Conservation (phyloP, 2,113 vertebrate genomes). For the Halcyon senegalensis region DNA sequence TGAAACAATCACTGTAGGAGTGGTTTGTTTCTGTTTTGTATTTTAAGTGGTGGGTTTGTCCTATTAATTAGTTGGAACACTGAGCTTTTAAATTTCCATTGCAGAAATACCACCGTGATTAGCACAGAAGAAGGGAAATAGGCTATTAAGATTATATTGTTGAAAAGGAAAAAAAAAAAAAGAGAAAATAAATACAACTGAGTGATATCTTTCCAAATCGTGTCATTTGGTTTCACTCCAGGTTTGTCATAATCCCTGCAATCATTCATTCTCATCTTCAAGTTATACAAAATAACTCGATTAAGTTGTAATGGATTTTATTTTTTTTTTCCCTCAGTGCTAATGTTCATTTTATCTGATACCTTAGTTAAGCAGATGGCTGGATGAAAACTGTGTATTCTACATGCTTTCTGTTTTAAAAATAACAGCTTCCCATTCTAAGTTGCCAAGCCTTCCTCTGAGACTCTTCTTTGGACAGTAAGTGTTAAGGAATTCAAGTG, state of each 20-base stretch:
- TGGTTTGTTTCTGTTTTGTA: neutral
- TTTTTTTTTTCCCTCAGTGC: too few relatives aligned
- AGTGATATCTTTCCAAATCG: neutral
- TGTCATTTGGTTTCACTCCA: neutral
- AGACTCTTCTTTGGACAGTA: neutral
- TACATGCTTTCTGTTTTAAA: neutral
- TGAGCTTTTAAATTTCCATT: neutral
- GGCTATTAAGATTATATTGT: neutral
- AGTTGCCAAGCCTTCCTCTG: neutral
- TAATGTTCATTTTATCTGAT: neutral
- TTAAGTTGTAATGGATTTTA: neutral
- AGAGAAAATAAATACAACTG: too few relatives aligned
- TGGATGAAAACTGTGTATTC: neutral
- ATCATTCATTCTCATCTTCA: neutral
- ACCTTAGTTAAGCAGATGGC: neutral
- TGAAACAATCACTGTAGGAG: slow-evolving; percentile 20
- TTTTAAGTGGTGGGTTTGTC: neutral
- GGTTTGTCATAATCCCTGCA: neutral
- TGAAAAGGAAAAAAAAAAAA: neutral
- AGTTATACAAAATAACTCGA: neutral
- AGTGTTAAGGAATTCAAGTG: neutral
- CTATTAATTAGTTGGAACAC: slow-evolving; percentile 11
- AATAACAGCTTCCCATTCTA: neutral
- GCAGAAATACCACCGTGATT: neutral
- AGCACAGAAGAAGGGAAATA: neutral